Conservation (phyloP, 1,140 invertebrate species). For the Metopolophium dirhodum region DNA sequence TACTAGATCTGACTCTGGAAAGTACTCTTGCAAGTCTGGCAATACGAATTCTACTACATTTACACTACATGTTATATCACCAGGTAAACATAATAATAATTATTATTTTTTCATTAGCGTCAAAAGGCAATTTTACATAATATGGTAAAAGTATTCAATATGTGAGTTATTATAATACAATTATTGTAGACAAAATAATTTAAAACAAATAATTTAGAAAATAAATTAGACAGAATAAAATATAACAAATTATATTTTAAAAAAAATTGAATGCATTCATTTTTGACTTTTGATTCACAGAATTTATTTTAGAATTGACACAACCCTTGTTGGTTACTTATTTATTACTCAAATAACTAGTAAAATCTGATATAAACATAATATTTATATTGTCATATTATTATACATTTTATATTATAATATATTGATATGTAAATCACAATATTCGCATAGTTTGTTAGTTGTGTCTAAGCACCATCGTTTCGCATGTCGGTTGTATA, state of each 20-base stretch:
- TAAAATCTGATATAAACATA: not conserved
- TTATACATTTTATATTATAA: not conserved
- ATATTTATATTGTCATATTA: not conserved
- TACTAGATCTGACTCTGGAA: constrained; percentile 65
- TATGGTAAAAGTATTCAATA: too few species aligned
- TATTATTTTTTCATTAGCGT: too few species aligned
- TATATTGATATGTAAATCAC: not conserved
- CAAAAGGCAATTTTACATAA: too few species aligned
- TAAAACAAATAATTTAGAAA: not conserved
- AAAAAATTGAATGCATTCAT: not conserved
- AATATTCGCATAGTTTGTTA: not conserved
- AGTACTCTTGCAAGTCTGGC: constrained; percentile 68
- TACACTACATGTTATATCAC: constrained; percentile 64
- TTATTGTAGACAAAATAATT: not conserved
- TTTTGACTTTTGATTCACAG: not conserved
- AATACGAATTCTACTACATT: constrained; percentile 65
- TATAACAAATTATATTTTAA: too few species aligned
- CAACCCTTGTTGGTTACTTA: too few species aligned
- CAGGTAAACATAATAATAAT: not conserved
- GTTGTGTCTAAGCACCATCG: not conserved
- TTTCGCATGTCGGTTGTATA: not conserved
- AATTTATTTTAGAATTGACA: not conserved
- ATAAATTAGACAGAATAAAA: not conserved
- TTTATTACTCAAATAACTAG: not conserved
- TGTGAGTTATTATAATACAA: not conserved